These are phyloP conservation scores for Seriola quinqueradiata DNA, from an alignment of 2,113 vertebrate species.

Conservation along the genomic window DNA sequence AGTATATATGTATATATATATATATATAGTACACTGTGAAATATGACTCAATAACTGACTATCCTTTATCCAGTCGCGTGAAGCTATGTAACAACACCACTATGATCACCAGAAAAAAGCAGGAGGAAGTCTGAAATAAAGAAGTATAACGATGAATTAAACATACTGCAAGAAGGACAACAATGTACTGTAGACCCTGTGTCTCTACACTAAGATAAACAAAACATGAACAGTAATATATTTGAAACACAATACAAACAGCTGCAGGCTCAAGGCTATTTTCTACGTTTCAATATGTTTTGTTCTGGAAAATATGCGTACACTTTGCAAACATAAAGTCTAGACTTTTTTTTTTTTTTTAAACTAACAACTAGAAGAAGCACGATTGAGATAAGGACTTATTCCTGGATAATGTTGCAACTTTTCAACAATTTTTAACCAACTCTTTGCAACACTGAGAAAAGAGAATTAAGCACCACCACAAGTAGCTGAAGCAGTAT, in stretches of 20 bases:
- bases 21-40: slow-evolving; percentile 72
- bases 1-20: slow-evolving; percentile 63
- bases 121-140: slow-evolving; percentile 73
- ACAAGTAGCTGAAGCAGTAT: slow-evolving; percentile 75
- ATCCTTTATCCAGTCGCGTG: slow-evolving; percentile 70
- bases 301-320: slow-evolving; percentile 80
- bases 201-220: slow-evolving; percentile 82
- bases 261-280: slow-evolving; percentile 80
- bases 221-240: slow-evolving; percentile 82
- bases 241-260: slow-evolving; percentile 80
- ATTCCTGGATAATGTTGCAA: slow-evolving; percentile 70
- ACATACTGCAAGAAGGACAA: slow-evolving; percentile 80
- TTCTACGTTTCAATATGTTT: slow-evolving; percentile 78
- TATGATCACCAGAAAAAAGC: slow-evolving; percentile 73
- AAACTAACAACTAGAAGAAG: slow-evolving; percentile 79
- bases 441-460: slow-evolving; percentile 65
- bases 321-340: slow-evolving; percentile 77
- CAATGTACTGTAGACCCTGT: slow-evolving; percentile 78
- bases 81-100: slow-evolving; percentile 76
- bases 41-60: slow-evolving; percentile 71
- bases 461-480: slow-evolving; percentile 75
- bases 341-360: slow-evolving; percentile 50
- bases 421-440: slow-evolving; percentile 55
- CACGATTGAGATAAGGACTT: slow-evolving; percentile 73
- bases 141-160: slow-evolving; percentile 74